Base-by-base conservation (phyloP, 1,140 invertebrate genomes). In the Ctenoplectra terminalis region DNA sequence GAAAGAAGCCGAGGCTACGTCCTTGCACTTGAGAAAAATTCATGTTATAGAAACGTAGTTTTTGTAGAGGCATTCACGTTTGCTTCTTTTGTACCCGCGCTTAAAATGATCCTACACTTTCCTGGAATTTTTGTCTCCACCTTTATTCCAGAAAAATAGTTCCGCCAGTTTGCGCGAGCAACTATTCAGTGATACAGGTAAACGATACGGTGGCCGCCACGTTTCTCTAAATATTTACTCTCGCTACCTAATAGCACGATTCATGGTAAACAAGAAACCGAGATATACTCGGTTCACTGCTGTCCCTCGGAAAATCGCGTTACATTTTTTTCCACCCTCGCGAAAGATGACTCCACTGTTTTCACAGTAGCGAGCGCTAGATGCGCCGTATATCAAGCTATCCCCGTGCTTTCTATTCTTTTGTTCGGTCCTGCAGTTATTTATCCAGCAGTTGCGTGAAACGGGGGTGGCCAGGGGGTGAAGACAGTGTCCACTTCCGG, bases 361-460 rank as follows among this genome's bases (percentile, higher is more conserved):
- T 71, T 54, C 64, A 46, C 40, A 48, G 52, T 37, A 20, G 40
- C 37, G 29, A 48, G 20, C 64, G 40, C 52, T 56, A 58, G 64
- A 77, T 48, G 63, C 63, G 61, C 50, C 70, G 48, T 61, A 69
- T 50, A 60, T 60, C 67, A 66, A 34, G 26, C 56, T 46, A 52
- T 71, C 50, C 60, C 37, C 15, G 46, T 50, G 20, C 26, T 58
- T 34, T 63, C 37, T 63, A 50, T 58, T 56, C 46, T 50, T 82
- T 69, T 70, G 48, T 78, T 78, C 58, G 37, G n/a, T 29, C 46
- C 40, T n/a, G 52, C 79, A 69, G 61, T 78, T 83, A 85, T 83
- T 85, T 74, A 78, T 73, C 56, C 73, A 50, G 43, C 37, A 61
- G 76, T 71, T 81, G 71, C 71, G 40, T 58, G 71, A 48, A 46